Evolutionary conservation across 2,113 vertebrate species (phyloP), one percentile per base, ranked within the genome.

Genomic region (Dromiciops gliroides): DNA sequence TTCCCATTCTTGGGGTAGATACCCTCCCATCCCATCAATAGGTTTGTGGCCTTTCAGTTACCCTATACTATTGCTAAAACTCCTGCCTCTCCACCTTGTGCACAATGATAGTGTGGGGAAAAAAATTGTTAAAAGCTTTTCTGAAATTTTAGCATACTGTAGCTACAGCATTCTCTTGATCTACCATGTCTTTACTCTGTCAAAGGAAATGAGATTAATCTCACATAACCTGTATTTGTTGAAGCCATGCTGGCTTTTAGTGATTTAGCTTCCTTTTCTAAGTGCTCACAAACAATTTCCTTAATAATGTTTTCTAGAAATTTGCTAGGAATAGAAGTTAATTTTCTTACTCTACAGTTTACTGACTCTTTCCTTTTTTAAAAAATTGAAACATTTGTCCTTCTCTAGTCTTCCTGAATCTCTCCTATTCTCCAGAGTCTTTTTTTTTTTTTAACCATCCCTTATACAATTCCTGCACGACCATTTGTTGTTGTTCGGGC

Each of bases 171-270:
- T 44, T 22, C 67, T 19, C 19, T 83, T 83, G 67, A 83, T 44
- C 16, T 83, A 44, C 67, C 67, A 83, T 44, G n/a, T 83, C 44
- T 83, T 83, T 8, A 44, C 67, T 83, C 67, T 83, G 67, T 83
- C 67, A 44, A 83, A 83, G 67, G 67, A 83, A 83, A 83, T 83
- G n/a, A 83, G 67, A 83, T 83, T 83, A 83, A 83, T 83, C n/a
- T 83, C n/a, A 83, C 14, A 83, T 83, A 83, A 83, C n/a, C 67
- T 44, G n/a, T 83, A 83, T 44, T 83, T 83, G n/a, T 44, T 83
- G 67, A 83, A 83, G 67, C n/a, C n/a, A 83, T 83, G 67, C 67
- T 83, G n/a, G 37, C 67, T 83, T 83, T 83, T 83, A 83, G n/a
- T 83, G 67, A 44, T 83, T 83, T 83, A 83, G 37, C n/a, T 83